These are phyloP conservation scores for Crypturellus undulatus DNA, from an alignment of 2,113 vertebrate genomes.

Conservation along the genomic window DNA sequence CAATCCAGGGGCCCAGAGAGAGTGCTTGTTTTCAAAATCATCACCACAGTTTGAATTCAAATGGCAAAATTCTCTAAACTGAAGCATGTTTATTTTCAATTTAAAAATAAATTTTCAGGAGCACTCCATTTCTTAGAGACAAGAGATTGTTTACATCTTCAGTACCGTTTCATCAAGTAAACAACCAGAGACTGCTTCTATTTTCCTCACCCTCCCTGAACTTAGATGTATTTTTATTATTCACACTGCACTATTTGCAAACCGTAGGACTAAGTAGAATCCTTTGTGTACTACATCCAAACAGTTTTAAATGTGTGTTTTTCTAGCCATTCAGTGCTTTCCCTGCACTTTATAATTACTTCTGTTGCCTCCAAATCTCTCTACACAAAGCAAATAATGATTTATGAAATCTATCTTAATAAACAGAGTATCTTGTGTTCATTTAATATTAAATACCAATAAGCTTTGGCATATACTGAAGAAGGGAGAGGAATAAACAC, in stretches of 20 bases:
- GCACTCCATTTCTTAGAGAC: neutral
- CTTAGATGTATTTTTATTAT: conserved; percentile 45
- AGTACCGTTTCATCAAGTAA: neutral
- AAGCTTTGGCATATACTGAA: neutral
- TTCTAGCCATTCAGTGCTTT: conserved; percentile 4
- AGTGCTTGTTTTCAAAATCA: neutral
- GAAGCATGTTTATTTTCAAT: neutral
- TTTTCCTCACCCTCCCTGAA: neutral
- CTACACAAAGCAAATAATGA: neutral
- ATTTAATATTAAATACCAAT: conserved; percentile 46
- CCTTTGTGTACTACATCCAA: neutral
- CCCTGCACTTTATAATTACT: conserved; percentile 29
- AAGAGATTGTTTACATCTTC: neutral
- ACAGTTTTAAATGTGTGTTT: neutral
- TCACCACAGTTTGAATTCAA: neutral
- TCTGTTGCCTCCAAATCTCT: conserved; percentile 39
- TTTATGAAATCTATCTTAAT: conserved; percentile 14
- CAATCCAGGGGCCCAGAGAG: neutral
- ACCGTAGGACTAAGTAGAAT: neutral
- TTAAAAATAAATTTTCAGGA: conserved; percentile 21
- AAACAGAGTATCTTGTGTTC: neutral
- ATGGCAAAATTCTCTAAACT: neutral
- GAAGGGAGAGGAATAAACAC: neutral
- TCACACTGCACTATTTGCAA: conserved; percentile 15
- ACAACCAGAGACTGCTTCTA: neutral